Evolutionary conservation across 2,888 invertebrate genomes (phyloP), one percentile per base, ranked within the genome.

Genomic region (Allygus modestus): DNA sequence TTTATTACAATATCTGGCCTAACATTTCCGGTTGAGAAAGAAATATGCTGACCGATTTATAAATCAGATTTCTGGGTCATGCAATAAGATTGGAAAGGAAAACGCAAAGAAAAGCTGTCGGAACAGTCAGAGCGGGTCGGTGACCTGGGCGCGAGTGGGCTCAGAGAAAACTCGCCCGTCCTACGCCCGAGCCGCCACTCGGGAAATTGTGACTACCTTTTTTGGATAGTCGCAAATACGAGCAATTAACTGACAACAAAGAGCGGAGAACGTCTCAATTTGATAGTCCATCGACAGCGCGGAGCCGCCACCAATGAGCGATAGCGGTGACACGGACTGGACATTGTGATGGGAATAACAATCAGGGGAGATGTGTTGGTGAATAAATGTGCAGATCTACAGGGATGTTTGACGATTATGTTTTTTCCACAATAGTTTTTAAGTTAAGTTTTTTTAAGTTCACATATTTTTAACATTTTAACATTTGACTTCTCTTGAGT

Each of bases 121-220:
- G 12, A 7, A 23, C 15, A 17, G n/a, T 11, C 4, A 61, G 61
- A 20, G 26, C 65, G 37, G 82, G 71, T 69, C 82, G 82, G 43
- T 26, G 82, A 82, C 69, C 82, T 31, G 23, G 82, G 82, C 26
- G 71, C 31, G 82, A 69, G 71, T 82, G 82, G 82, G 82, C 46
- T 15, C 41, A 28, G 82, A 82, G 82, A 71, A 82, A 82, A 82
- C 82, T 71, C 82, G 71, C 65, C 37, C 58, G 46, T 51, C 82
- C 82, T 82, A 69, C 82, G 69, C 71, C 71, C 23, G 23, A 41
- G 46, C 43, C 46, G 46, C 15, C n/a, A 46, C 9, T n/a, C 69
- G 23, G 82, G 43, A 65, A 82, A 82, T 82, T 82, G 82, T 82
- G 82, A 65, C 65, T 20, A 41, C 82, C 82, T 41, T 82, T 82